Percentiles rank a stretch among this genome's conserved stretches.
Evolutionary conservation across 2,888 invertebrate genomes (phyloP).

Genomic region (Tipula helvola): DNA sequence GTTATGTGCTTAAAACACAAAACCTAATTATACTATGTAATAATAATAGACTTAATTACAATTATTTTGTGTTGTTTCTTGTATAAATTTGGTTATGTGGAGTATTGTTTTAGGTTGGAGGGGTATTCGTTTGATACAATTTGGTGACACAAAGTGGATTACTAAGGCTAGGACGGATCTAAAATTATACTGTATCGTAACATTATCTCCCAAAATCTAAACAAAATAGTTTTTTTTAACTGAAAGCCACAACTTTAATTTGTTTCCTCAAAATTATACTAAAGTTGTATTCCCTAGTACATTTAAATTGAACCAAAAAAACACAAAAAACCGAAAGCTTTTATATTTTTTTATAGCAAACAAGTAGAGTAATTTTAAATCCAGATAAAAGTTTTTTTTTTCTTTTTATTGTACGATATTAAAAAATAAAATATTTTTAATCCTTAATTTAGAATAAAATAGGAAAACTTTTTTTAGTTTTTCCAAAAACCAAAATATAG

Average conservation of each 20-base stretch:
- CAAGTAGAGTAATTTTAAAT: not conserved
- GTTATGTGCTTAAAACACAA: not conserved
- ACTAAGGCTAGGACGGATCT: too few species aligned
- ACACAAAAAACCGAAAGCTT: not conserved
- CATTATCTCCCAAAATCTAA: too few species aligned
- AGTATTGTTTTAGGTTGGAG: not conserved
- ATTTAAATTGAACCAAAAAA: too few species aligned
- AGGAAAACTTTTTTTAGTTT: not conserved
- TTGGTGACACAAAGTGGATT: too few species aligned
- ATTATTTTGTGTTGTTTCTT: not conserved
- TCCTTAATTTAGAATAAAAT: not conserved
- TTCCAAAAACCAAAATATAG: not conserved
- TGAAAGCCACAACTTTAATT: too few species aligned
- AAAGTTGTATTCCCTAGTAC: too few species aligned
- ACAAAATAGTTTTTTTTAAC: too few species aligned
- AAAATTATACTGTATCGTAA: too few species aligned
- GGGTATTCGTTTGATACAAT: too few species aligned
- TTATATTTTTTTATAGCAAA: not conserved
- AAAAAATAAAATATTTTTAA: not conserved
- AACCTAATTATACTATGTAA: not conserved
- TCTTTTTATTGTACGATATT: not conserved
- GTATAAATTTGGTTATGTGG: not conserved
- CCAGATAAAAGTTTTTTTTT: not conserved
- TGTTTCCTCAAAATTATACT: too few species aligned
- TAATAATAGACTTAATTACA: not conserved